Evolutionary conservation across 2,113 vertebrate genomes (phyloP).

Genomic region (Corvus moneduloides): DNA sequence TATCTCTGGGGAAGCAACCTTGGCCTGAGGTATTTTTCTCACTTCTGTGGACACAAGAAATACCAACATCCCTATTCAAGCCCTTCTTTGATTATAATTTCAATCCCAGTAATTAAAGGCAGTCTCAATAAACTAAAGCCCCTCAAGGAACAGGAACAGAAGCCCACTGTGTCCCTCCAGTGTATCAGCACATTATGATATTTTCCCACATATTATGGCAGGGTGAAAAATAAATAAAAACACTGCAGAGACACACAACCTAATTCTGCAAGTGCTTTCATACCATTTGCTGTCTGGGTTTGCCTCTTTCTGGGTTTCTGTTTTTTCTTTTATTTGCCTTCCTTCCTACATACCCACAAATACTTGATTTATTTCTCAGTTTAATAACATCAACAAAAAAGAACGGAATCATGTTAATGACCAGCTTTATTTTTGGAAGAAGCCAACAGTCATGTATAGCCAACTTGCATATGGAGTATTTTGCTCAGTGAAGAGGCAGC

Average conservation of each 20-base stretch:
- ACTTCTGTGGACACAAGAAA: conserved; percentile 1
- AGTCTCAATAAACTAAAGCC: background rate
- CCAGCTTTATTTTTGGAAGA: background rate
- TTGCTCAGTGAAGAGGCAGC: background rate
- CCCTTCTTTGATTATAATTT: background rate
- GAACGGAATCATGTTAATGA: background rate
- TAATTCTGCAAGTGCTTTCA: background rate
- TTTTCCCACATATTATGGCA: background rate
- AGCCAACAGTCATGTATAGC: background rate
- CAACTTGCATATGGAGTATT: background rate
- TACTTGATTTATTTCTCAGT: background rate
- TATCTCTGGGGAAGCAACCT: background rate
- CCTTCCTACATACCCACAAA: background rate
- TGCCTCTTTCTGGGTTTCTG: background rate
- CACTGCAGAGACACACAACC: background rate
- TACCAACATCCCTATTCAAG: background rate
- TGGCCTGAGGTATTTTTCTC: conserved; percentile 15
- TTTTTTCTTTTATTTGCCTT: background rate
- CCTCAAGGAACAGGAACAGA: background rate
- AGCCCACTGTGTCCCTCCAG: background rate
- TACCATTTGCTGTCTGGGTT: background rate
- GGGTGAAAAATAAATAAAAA: background rate
- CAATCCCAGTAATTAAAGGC: background rate
- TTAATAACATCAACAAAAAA: background rate
- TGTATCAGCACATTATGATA: background rate